Conservation (phyloP, 2,113 vertebrate genomes). For the Columba janthina region DNA sequence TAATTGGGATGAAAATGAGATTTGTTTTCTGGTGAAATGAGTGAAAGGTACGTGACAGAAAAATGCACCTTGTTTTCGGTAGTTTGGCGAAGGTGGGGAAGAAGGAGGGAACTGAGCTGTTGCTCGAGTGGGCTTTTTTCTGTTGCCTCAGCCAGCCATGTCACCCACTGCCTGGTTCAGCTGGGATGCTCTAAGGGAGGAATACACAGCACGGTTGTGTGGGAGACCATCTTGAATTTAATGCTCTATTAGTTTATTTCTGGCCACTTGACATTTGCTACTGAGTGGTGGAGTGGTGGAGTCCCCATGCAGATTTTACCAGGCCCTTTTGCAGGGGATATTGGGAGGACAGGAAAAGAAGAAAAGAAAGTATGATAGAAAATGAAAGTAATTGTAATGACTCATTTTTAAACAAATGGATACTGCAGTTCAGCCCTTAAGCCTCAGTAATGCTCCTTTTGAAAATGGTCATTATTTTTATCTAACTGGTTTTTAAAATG, state of each 20-base stretch:
- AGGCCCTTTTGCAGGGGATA: neutral
- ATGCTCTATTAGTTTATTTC: neutral
- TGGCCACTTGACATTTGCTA: neutral
- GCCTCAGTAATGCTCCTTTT: neutral
- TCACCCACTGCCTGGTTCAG: neutral
- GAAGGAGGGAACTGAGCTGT: neutral
- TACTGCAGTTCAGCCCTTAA: neutral
- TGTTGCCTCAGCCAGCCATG: neutral
- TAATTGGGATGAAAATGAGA: neutral
- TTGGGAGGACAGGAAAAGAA: neutral
- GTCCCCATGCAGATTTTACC: neutral
- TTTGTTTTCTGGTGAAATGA: neutral
- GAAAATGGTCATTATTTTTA: neutral
- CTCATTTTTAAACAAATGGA: neutral
- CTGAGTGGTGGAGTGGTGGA: neutral
- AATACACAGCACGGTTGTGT: neutral
- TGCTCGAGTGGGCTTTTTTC: neutral
- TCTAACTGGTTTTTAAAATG: neutral
- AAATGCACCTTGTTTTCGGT: neutral
- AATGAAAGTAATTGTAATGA: neutral
- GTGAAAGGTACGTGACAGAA: neutral
- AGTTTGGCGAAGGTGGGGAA: neutral
- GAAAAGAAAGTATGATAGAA: neutral
- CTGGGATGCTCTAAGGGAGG: neutral
- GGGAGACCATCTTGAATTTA: neutral